phyloP scores from a whole-genome alignment of 1,140 invertebrate species.

The Heterodera schachtii region DNA sequence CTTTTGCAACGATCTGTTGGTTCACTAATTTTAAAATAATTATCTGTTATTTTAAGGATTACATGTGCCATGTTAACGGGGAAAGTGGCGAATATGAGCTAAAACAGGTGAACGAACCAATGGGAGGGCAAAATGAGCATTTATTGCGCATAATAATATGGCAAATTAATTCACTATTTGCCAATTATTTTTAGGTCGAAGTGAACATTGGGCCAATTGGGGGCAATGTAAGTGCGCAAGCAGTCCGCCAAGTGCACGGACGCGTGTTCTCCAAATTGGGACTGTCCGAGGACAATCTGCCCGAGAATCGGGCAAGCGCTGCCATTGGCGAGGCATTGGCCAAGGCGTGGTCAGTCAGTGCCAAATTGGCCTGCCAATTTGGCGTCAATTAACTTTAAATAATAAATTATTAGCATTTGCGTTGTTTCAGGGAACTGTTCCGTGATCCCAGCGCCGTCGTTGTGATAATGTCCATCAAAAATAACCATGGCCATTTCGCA shows the following conservation, averaged over 20 bases:
- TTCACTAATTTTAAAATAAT: background rate
- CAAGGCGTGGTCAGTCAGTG: background rate
- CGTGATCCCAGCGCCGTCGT: background rate
- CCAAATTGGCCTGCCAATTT: background rate
- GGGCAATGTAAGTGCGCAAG: background rate
- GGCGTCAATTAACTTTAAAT: background rate
- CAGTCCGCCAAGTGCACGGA: background rate
- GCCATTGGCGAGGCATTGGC: background rate
- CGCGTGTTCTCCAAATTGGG: background rate
- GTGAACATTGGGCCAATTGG: background rate
- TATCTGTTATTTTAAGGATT: background rate
- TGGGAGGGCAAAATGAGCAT: no score
- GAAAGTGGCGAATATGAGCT: background rate
- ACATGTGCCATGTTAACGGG: background rate
- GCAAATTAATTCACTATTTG: no score
- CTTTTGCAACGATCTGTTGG: slow-evolving; percentile 14
- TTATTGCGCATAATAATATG: no score
- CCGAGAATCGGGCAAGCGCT: background rate
- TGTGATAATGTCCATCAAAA: background rate
- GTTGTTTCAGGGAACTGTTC: background rate
- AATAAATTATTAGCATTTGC: background rate
- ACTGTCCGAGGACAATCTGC: background rate
- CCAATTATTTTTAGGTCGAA: background rate
- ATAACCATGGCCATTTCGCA: background rate
- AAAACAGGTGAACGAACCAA: background rate